phyloP scores from a whole-genome alignment of 2,888 invertebrate genomes.

The Corythucha ciliata region DNA sequence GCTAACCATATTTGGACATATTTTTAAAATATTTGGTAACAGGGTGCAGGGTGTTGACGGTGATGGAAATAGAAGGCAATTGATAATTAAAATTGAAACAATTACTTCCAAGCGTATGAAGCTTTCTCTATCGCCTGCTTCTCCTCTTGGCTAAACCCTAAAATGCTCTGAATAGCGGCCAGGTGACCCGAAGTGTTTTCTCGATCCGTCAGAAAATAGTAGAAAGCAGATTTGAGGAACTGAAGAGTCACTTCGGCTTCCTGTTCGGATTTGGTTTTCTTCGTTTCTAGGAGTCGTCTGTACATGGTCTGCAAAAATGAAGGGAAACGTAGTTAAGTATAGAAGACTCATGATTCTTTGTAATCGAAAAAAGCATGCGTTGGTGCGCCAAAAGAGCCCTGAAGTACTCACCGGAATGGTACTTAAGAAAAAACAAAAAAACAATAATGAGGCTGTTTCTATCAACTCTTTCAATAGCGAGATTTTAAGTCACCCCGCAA shows the following conservation, averaged over 20 bases:
- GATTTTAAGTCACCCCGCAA: no score
- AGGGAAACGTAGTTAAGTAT: no score
- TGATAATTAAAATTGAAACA: no score
- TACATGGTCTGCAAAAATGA: constrained; percentile 64
- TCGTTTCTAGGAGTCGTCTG: constrained; percentile 53
- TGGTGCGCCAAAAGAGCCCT: background rate
- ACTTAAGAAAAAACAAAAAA: background rate
- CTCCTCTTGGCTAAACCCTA: constrained; percentile 75
- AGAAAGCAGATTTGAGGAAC: constrained; percentile 86
- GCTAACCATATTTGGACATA: no score
- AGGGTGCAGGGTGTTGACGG: no score
- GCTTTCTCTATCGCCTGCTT: constrained; percentile 65
- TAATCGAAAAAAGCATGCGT: background rate
- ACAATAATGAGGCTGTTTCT: constrained; percentile 25
- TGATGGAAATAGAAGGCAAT: no score
- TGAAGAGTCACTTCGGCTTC: constrained; percentile 88
- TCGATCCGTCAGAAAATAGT: constrained; percentile 82
- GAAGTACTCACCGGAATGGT: background rate
- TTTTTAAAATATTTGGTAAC: no score
- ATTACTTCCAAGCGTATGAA: constrained; percentile 29
- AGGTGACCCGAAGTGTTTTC: constrained; percentile 83
- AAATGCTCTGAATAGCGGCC: constrained; percentile 81
- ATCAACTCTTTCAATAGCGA: constrained; percentile 14
- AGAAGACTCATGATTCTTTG: no score
- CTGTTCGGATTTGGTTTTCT: constrained; percentile 56